Evolutionary conservation across 1,140 invertebrate species (phyloP), one percentile per base, ranked within the genome.

Genomic region (Trinorchestia longiramus): DNA sequence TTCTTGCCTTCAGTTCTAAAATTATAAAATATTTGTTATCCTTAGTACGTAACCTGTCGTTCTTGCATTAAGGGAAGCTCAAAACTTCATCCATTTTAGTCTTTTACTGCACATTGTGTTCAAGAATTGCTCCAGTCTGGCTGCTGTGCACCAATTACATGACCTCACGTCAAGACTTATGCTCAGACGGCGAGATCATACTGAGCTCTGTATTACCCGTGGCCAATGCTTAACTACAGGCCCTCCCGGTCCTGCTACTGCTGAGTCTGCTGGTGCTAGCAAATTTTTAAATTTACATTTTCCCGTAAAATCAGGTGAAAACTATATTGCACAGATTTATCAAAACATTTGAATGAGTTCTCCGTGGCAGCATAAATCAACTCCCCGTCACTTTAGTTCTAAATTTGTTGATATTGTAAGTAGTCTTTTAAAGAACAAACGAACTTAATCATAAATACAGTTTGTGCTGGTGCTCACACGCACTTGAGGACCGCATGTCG

Each of bases 221-320:
- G 43, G 41, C 88, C 41, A 90, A 90, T 90, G 88, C 88, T 41
- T 90, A 90, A 90, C 88, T 90, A 43, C 88, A 90, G 88, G 88
- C 11, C 88, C 43, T 15, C 15, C 11, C 23, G 3, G n/a, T 41
- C 43, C 43, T 43, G 88, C 41, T 41, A 28, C 88, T 90, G 88
- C 23, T 90, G 88, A 15, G 88, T 41, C 8, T 90, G 88, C 43
- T 90, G 87, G 87, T 87, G 87, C 40, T 87, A 41, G n/a, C 41
- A 28, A 77, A 28, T 77, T 77, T 36, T 77, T 3, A 8, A 36
- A 36, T 77, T 36, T n/a, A n/a, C n/a, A n/a, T 11, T 23, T 11
- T 1, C 62, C 62, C 1, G 62, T 28, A 36, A 77, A 11, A 77
- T 77, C 11, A 23, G 62, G 15, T 3, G 15, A 36, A 77, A 77